Evolutionary conservation across 2,797 vertebrate species (phyloP), one percentile per base, ranked within the genome.

Genomic region (Gallinago solitaria): DNA sequence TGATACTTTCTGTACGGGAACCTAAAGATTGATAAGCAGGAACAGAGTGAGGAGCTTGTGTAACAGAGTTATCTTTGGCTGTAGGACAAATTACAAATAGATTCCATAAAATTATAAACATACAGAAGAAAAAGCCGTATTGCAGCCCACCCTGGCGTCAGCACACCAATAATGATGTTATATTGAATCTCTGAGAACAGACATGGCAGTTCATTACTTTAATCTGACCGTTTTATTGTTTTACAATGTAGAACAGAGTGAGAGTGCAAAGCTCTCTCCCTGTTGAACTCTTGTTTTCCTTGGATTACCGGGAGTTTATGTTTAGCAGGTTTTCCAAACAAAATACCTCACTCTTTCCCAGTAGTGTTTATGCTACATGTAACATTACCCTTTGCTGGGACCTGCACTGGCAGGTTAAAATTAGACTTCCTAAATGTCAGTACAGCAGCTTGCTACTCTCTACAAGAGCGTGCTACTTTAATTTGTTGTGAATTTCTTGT

Each of bases 391-490:
- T 80, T 74, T 64, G 67, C 78, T 86, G 57, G 30, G 75, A 47
- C 16, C 2, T 59, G 92, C 60, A 33, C 53, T 43, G 68, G 23
- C 68, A 89, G 78, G 92, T 94, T 97, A 97, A 96, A 97, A 97
- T 96, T 97, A 97, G 96, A 91, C 78, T 85, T 88, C 60, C 86
- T 92, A 96, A 96, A 97, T 97, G 93, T 97, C 94, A 96, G 54
- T 75, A 82, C 81, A 87, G 37, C 67, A 87, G 76, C 63, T 91
- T 75, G 70, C 65, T 93, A 65, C 54, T 67, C n/a, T 78, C 74
- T 60, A 59, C 39, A 92, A 75, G 57, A 54, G n/a, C 5, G 1
- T 7, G 10, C 16, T 51, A 25, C 68, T 85, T 94, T 19, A 65
- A 69, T 64, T 73, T 65, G 12, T 32, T 91, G 47, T 69, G 28